Evolutionary conservation across 2,113 vertebrate genomes (phyloP).

Genomic region (Edolisoma coerulescens): DNA sequence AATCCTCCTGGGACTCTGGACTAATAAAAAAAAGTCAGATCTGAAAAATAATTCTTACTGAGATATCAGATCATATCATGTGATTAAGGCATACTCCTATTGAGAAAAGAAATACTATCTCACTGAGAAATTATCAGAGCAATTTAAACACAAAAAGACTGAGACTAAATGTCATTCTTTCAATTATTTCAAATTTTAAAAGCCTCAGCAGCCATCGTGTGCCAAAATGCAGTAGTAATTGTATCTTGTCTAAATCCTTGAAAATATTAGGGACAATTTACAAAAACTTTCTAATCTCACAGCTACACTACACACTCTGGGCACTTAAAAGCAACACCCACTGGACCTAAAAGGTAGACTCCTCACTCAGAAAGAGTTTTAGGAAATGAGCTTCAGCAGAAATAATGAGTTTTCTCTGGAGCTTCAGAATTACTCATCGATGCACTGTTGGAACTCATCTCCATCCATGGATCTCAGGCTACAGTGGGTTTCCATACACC

Average conservation of each 20-base stretch:
- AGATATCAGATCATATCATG: background rate
- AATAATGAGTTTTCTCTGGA: background rate
- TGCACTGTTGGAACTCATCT: background rate
- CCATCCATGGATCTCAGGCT: background rate
- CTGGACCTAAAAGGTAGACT: background rate
- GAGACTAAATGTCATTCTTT: background rate
- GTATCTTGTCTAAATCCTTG: background rate
- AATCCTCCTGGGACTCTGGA: background rate
- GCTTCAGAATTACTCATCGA: background rate
- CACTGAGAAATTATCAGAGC: background rate
- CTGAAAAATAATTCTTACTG: background rate
- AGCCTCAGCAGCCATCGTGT: background rate
- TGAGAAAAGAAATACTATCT: background rate
- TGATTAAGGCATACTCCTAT: background rate
- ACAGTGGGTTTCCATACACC: background rate
- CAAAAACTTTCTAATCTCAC: background rate
- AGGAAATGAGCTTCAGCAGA: background rate
- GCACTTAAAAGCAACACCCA: background rate
- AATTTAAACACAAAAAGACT: background rate
- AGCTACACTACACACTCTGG: background rate
- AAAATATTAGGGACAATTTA: background rate
- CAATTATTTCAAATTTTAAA: background rate
- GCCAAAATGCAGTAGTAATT: background rate
- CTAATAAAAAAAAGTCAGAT: background rate
- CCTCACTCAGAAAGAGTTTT: background rate